These are phyloP conservation scores for Corbicula japonica DNA, from an alignment of 2,888 invertebrate genomes.

Conservation along the genomic window DNA sequence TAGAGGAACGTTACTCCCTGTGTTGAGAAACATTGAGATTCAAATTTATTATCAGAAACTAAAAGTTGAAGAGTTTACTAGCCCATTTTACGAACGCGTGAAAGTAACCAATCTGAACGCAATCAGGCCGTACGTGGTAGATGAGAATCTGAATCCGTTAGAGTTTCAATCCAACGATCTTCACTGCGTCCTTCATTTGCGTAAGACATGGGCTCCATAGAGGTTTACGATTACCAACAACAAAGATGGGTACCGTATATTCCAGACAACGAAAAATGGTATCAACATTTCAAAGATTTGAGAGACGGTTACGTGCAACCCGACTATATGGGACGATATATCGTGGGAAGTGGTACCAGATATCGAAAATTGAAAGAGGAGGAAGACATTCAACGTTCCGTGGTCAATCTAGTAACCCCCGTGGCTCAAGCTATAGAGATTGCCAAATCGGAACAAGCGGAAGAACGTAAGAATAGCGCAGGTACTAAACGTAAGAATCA, in stretches of 20 bases:
- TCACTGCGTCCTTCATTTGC: conserved; percentile 40
- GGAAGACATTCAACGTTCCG: not conserved
- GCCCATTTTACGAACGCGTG: conserved; percentile 17
- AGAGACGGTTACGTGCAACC: conserved; percentile 14
- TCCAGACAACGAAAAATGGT: not conserved
- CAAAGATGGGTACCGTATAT: conserved; percentile 13
- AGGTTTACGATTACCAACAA: conserved; percentile 38
- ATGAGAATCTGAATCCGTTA: conserved; percentile 26
- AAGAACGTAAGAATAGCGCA: conserved; percentile 32
- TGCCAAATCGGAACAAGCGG: conserved; percentile 43
- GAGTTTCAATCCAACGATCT: conserved; percentile 26
- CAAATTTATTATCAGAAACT: conserved; percentile 21
- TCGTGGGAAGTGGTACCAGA: conserved; percentile 24
- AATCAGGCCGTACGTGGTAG: conserved; percentile 15
- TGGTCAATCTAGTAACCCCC: conserved; percentile 29
- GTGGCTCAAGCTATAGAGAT: conserved; percentile 47
- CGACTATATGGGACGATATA: conserved; percentile 29
- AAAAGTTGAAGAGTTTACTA: not conserved
- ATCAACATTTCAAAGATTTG: conserved; percentile 7
- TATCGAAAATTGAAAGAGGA: conserved; percentile 6
- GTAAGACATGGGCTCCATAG: conserved; percentile 45
- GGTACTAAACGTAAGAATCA: conserved; percentile 5
- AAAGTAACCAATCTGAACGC: conserved; percentile 1
- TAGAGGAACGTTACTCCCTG: conserved; percentile 17
- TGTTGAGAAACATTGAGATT: conserved; percentile 35